These are phyloP conservation scores for Heliconius ethilla DNA, from an alignment of 2,888 invertebrate species.

Conservation along the genomic window DNA sequence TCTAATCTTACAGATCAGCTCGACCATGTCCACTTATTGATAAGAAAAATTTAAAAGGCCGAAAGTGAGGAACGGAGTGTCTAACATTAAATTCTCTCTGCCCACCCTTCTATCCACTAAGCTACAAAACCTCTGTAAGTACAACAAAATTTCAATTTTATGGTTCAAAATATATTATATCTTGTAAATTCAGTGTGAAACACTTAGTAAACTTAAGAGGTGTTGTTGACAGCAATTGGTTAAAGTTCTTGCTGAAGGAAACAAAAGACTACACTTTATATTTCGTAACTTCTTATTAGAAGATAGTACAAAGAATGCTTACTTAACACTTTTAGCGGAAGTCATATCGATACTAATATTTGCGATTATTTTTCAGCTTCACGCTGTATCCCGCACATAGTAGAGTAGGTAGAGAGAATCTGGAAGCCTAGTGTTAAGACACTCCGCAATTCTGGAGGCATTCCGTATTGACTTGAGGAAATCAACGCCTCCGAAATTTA, in stretches of 20 bases:
- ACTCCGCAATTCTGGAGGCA: not conserved
- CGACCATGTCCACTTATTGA: too few relatives aligned
- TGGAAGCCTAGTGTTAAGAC: not conserved
- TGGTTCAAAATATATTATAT: not conserved
- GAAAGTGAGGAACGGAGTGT: not conserved
- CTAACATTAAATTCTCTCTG: not conserved
- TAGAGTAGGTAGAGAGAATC: not conserved
- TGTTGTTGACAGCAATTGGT: constrained; percentile 22
- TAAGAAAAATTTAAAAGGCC: too few relatives aligned
- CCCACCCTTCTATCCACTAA: not conserved
- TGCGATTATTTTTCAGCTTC: not conserved
- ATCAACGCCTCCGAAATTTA: not conserved
- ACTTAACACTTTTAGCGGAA: not conserved
- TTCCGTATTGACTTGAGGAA: not conserved
- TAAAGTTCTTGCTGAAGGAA: constrained; percentile 8
- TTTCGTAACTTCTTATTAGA: not conserved
- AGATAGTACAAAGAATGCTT: not conserved
- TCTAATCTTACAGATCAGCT: too few relatives aligned
- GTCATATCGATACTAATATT: too few relatives aligned
- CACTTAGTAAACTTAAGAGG: constrained; percentile 5
- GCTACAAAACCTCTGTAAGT: too few relatives aligned
- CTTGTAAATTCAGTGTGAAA: not conserved
- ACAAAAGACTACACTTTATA: not conserved
- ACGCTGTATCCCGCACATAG: not conserved
- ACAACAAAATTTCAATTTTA: not conserved